A percentile compares a stretch with the other conserved stretches of the same genome.
Conservation (phyloP, 1,140 invertebrate species). For the Bombus balteatus region DNA sequence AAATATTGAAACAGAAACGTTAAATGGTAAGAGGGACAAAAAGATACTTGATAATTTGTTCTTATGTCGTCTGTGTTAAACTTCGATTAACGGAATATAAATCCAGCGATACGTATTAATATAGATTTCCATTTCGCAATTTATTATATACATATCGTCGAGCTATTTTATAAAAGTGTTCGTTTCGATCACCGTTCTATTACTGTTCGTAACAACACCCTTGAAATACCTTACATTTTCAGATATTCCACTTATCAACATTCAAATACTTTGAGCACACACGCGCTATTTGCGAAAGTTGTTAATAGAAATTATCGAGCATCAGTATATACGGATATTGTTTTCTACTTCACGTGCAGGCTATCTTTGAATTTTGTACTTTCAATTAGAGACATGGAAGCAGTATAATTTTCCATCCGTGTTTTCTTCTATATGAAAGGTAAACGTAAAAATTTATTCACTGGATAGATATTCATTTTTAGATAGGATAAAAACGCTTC, state of each 20-base stretch:
- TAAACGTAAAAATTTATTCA: background rate
- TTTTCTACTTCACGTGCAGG: background rate
- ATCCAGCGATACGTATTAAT: background rate
- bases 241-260: background rate
- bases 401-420: background rate
- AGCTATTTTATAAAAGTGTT: background rate
- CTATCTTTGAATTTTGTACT: background rate
- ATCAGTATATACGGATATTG: background rate
- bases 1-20: background rate
- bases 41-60: background rate
- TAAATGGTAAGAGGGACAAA: background rate
- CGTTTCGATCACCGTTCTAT: background rate
- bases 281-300: background rate
- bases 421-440: background rate
- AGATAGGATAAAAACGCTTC: background rate
- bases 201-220: background rate
- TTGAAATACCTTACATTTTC: background rate
- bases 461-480: background rate
- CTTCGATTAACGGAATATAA: background rate
- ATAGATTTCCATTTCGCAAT: background rate
- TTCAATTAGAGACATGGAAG: background rate
- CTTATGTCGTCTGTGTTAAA: background rate
- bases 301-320: background rate
- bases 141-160: background rate
- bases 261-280: background rate